Evolutionary conservation across 1,140 invertebrate genomes (phyloP), one percentile per base, ranked within the genome.

Genomic region (Saccostrea cuccullata): DNA sequence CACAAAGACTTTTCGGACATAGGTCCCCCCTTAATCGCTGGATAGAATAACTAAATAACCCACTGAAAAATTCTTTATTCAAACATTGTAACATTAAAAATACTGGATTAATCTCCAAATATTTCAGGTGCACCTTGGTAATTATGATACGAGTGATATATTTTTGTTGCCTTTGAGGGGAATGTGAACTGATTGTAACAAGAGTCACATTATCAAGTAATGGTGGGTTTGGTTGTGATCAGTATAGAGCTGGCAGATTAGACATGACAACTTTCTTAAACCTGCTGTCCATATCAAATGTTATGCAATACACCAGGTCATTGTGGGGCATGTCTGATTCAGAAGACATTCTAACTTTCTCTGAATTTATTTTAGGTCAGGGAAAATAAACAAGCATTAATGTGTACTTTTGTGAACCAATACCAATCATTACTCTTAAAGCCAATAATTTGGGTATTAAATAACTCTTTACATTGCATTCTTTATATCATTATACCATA

Each of bases 211-310:
- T 77, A 77, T 77, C 70, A 77, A 77, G 70, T 36, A 30, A 77
- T 77, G 70, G 26, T 77, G 70, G 70, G 70, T 26, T 77, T 23
- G 70, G 70, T 26, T 77, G 70, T 77, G 70, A 77, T 77, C 70
- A 77, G 13, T 30, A 36, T 77, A 26, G 30, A 6, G 70, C 70
- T 30, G 70, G 70, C 70, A 77, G 70, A 77, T 77, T 77, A 77
- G 30, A 77, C 11, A 26, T 77, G 70, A 77, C 70, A 77, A 77
- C 70, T 77, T 77, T 77, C 70, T 67, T 23, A 20, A 67, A 23
- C 60, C 20, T 30, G 30, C 30, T 77, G 70, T 77, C 23, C 70
- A 77, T 77, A 77, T 77, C 70, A 77, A 36, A 77, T 36, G 70
- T 77, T 77, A 77, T 77, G 70, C 4, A 36, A 77, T 30, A 36